A percentile compares a stretch with the other conserved stretches of the same genome.
phyloP scores from a whole-genome alignment of 2,888 invertebrate genomes.

The Rhagophthalmus giganteus region DNA sequence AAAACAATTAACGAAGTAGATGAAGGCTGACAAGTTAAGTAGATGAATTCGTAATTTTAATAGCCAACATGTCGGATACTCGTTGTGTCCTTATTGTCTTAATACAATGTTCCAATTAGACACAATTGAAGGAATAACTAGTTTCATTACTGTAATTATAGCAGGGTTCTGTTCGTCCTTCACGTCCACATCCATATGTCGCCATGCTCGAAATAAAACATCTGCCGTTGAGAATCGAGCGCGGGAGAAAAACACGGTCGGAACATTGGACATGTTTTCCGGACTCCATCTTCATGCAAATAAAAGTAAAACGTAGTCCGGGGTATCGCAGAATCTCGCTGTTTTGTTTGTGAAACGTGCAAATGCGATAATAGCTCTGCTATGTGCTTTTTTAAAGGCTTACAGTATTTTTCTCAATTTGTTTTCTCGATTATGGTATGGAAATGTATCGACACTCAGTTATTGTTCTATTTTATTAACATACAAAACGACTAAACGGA shows the following conservation, averaged over 20 bases:
- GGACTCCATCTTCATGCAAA: slow-evolving; percentile 37
- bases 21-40: slow-evolving; percentile 1
- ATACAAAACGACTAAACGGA: slow-evolving; percentile 38
- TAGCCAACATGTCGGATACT: slow-evolving; percentile 32
- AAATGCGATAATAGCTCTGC: slow-evolving; percentile 34
- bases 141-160: slow-evolving; percentile 44
- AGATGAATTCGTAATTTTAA: slow-evolving; percentile 13
- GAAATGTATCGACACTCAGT: slow-evolving; percentile 36
- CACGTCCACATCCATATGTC: slow-evolving; percentile 32
- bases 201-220: slow-evolving; percentile 28
- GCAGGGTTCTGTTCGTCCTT: slow-evolving; percentile 19
- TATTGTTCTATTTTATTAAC: slow-evolving; percentile 39
- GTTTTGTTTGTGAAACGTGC: slow-evolving; percentile 37
- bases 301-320: slow-evolving; percentile 31
- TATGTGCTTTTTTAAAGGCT: slow-evolving; percentile 31
- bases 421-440: slow-evolving; percentile 41
- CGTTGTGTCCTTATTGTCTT: slow-evolving; percentile 38
- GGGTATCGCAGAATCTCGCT: slow-evolving; percentile 24
- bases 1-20: not conserved
- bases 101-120: slow-evolving; percentile 45
- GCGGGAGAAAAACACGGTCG: slow-evolving; percentile 15
- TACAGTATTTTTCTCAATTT: slow-evolving; percentile 40
- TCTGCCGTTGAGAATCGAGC: slow-evolving; percentile 23
- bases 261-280: slow-evolving; percentile 32
- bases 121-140: slow-evolving; percentile 45